A percentile compares a stretch with the other conserved stretches of the same genome.
Evolutionary conservation across 2,113 vertebrate species (phyloP).

Genomic region (Leptobrachium ailaonicum): DNA sequence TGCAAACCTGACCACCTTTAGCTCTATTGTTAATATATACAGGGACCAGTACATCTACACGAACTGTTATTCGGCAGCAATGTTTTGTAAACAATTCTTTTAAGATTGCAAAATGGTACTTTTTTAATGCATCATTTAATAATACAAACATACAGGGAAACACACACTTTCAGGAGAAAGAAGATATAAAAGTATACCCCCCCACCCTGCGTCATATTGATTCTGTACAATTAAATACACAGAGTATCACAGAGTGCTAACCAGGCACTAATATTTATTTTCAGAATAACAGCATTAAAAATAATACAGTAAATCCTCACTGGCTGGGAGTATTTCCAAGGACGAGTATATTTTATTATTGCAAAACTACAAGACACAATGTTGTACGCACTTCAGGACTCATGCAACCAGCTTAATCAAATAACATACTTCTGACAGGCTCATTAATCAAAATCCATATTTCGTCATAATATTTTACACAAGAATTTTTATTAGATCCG

Average conservation of each 20-base stretch:
- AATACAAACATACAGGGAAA: no score
- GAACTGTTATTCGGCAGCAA: neutral
- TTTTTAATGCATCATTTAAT: no score
- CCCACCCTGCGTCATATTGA: no score
- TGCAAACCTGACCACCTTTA: no score
- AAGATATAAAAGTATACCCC: no score
- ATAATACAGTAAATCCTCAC: neutral
- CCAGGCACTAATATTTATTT: neutral
- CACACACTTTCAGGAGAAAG: no score
- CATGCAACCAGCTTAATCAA: neutral
- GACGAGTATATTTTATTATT: neutral
- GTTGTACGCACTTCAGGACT: neutral
- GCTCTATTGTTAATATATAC: no score
- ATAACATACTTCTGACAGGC: slow-evolving; percentile 5
- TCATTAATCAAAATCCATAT: slow-evolving; percentile 39
- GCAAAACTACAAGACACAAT: neutral
- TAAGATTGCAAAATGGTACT: neutral
- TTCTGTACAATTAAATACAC: no score
- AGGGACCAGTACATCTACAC: no score
- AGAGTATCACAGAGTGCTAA: neutral
- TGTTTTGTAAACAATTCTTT: slow-evolving; percentile 14
- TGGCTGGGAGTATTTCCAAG: neutral
- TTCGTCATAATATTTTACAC: slow-evolving; percentile 26
- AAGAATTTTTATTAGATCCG: slow-evolving; percentile 31
- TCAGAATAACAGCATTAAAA: neutral